These are phyloP conservation scores for Dromococcyx pavoninus DNA, from an alignment of 2,797 vertebrate genomes.

Conservation along the genomic window DNA sequence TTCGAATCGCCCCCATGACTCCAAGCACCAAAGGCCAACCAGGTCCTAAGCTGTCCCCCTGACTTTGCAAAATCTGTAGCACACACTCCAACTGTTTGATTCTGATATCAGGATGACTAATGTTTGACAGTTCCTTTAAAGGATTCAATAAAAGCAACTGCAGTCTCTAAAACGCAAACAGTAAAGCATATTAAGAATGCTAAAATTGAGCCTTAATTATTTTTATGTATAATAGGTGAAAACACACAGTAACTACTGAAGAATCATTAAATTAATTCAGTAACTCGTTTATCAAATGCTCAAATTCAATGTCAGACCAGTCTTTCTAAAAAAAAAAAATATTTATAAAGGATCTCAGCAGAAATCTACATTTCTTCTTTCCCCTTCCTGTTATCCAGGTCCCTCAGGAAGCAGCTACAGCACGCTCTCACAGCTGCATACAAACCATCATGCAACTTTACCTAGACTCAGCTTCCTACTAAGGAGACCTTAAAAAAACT, in stretches of 20 bases:
- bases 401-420: background rate
- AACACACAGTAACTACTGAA: background rate
- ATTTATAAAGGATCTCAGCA: background rate
- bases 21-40: conserved; percentile 97
- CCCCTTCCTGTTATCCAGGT: background rate
- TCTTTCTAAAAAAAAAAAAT: background rate
- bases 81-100: conserved; percentile 98
- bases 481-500: background rate
- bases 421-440: background rate
- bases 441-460: background rate
- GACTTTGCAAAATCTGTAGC: conserved; percentile 95
- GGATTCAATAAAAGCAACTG: conserved; percentile 95
- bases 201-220: background rate
- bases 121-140: conserved; percentile 92
- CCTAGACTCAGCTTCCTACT: background rate
- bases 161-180: conserved; percentile 83
- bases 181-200: conserved; percentile 22
- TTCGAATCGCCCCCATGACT: conserved; percentile 97
- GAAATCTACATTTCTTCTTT: background rate
- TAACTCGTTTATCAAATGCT: background rate
- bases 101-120: conserved; percentile 93
- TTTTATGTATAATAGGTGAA: background rate
- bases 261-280: background rate
- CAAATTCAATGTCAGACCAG: background rate
- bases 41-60: conserved; percentile 94